Evolutionary conservation across 2,113 vertebrate species (phyloP).

Genomic region (Glaucomys volans): DNA sequence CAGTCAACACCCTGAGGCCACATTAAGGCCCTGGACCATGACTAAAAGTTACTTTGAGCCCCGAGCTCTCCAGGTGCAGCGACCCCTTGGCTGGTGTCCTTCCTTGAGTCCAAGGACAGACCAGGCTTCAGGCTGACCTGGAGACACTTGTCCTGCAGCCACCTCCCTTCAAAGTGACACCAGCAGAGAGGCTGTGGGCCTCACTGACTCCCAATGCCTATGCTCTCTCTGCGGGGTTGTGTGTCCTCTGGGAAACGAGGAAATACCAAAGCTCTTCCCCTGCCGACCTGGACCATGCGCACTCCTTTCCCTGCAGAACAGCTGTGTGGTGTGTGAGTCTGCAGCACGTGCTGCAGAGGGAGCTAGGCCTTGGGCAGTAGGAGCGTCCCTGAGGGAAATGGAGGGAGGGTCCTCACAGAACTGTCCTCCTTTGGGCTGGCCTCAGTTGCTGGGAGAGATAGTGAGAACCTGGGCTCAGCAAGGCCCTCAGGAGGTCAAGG

Average conservation of each 20-base stretch:
- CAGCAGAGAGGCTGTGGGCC: neutral
- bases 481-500: neutral
- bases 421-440: neutral
- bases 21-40: neutral
- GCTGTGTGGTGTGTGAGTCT: rapidly evolving
- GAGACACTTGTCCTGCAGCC: neutral
- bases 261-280: neutral
- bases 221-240: neutral
- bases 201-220: neutral
- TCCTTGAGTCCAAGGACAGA: neutral
- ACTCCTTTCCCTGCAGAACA: rapidly evolving
- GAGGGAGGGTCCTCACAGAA: neutral
- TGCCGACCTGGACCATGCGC: neutral
- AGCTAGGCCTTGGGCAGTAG: rapidly evolving
- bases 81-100: neutral
- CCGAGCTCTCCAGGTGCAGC: neutral
- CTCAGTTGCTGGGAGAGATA: neutral
- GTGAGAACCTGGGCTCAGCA: neutral
- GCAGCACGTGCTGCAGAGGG: rapidly evolving
- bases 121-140: neutral
- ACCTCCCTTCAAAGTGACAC: neutral
- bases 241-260: neutral
- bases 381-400: neutral
- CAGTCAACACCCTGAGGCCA: neutral
- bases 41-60: neutral